Evolutionary conservation across 1,140 invertebrate genomes (phyloP), one percentile per base, ranked within the genome.

Genomic region (Drosophila guanche): DNA sequence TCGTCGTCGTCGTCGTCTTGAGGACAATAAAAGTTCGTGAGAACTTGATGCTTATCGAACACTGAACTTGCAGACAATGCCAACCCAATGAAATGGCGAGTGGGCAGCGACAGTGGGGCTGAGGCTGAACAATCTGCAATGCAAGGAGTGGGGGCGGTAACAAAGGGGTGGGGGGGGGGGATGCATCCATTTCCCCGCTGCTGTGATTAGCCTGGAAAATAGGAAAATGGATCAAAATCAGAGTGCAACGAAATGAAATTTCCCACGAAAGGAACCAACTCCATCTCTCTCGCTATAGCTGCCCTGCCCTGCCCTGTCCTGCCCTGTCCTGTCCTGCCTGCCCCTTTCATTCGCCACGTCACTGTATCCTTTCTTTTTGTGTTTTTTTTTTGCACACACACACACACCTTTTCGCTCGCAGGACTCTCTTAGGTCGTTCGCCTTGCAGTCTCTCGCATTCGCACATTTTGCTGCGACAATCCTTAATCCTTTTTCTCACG

Each of bases 11-110:
- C 41, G 62, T 55, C 60, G 29, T 58, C 54, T 47, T 55, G 75
- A 86, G 76, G 79, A 76, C 75, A 88, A 89, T 89, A 88, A 79
- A 83, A 89, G 84, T 89, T 89, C 84, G 84, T 89, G 84, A 89
- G 84, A 89, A 88, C 76, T 88, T 63, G 84, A 89, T 89, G 84
- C 84, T 89, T 89, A 89, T 89, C 84, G 83, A 66, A 55, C 43
- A 2, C 56, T 69, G 70, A 67, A 76, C 65, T 61, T 84, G 55
- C 80, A 79, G 77, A 71, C 75, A 52, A 58, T 79, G 78, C 58
- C 63, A 63, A 12, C 27, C 20, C 27, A 37, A 37, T 37, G 33
- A 37, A 37, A 37, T 37, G 33, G 29, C 62, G 59, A 56, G 77
- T 79, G 61, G 78, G 62, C 78, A 75, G 60, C 52, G 56, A 42